Conservation (phyloP, 2,797 vertebrate genomes). For the Tapera naevia region DNA sequence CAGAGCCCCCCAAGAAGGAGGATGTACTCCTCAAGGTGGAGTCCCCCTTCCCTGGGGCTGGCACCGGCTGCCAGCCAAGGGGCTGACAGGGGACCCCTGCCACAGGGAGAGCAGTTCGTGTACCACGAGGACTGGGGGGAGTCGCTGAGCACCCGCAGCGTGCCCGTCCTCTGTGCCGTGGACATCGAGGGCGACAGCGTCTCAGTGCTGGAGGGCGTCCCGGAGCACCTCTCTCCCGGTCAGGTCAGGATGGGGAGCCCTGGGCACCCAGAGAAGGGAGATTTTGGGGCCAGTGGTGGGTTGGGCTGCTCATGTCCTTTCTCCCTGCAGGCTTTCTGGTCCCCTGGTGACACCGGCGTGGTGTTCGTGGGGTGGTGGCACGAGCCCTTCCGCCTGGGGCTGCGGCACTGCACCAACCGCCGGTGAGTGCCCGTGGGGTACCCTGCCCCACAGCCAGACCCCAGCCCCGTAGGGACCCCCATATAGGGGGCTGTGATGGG, state of each 20-base stretch:
- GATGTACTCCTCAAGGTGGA: conserved; percentile 74
- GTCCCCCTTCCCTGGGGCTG: conserved; percentile 72
- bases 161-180: conserved; percentile 87
- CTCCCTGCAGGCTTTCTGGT: conserved; percentile 52
- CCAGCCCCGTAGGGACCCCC: rapidly evolving
- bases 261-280: neutral
- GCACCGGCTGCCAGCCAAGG: conserved; percentile 26
- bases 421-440: conserved; percentile 73
- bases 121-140: conserved; percentile 94
- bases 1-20: conserved; percentile 76
- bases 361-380: conserved; percentile 81
- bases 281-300: neutral
- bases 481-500: too few species aligned
- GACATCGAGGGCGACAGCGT: conserved; percentile 87
- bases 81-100: conserved; percentile 69
- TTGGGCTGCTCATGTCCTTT: rapidly evolving
- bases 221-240: conserved; percentile 89
- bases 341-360: conserved; percentile 87
- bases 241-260: conserved; percentile 80
- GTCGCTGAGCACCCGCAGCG: conserved; percentile 81
- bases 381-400: conserved; percentile 89
- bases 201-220: conserved; percentile 88
- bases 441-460: neutral
- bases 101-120: conserved; percentile 90
- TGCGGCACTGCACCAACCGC: conserved; percentile 88